Percentiles rank a stretch among this genome's conserved stretches.
These are phyloP conservation scores for Notechis scutatus DNA, from an alignment of 2,113 vertebrate genomes.

Conservation along the genomic window DNA sequence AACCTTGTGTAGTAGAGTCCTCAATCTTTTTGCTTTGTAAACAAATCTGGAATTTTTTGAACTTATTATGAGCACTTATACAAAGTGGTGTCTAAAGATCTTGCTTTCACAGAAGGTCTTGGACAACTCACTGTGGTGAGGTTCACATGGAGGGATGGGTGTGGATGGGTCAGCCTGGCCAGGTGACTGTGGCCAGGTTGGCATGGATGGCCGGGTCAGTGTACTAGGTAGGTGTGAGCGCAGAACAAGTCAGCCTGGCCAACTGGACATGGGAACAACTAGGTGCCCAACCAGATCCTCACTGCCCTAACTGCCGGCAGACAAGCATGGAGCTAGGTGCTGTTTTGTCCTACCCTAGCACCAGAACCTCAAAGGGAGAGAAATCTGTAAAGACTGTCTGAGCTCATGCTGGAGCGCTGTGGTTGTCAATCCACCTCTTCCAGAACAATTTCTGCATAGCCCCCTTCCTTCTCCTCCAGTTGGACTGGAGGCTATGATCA, in stretches of 20 bases:
- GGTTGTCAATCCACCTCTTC: not conserved
- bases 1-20: not conserved
- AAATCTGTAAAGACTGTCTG: not conserved
- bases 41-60: not conserved
- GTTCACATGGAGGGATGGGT: not conserved
- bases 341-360: not conserved
- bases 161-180: not conserved
- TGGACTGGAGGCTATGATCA: not conserved
- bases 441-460: not conserved
- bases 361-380: not conserved
- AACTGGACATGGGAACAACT: not conserved
- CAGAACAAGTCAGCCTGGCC: not conserved
- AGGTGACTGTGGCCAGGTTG: too few relatives aligned
- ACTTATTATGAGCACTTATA: not conserved
- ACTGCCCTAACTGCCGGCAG: not conserved
- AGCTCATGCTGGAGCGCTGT: not conserved
- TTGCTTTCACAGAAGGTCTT: not conserved
- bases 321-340: not conserved
- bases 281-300: not conserved
- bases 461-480: not conserved
- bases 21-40: conserved; percentile 18
- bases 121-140: not conserved
- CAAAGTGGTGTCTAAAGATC: not conserved
- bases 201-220: not conserved
- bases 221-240: not conserved